These are phyloP conservation scores for Gambusia yucatana DNA, from an alignment of 2,797 vertebrate species.

Conservation along the genomic window DNA sequence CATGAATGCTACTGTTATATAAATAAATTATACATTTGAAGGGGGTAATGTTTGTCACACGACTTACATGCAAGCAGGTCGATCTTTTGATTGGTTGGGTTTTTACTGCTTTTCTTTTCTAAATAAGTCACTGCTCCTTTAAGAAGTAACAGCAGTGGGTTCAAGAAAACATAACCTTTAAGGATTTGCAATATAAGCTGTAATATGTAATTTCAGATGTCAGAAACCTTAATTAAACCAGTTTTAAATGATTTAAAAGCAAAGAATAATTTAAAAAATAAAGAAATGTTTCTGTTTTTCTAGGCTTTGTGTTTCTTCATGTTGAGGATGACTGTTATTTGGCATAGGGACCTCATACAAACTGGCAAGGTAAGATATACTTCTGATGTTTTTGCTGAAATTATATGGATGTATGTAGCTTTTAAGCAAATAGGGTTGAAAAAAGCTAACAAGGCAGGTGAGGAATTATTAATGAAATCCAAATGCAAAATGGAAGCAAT, in stretches of 20 bases:
- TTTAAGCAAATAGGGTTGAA: background rate
- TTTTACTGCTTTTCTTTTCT: conserved; percentile 9
- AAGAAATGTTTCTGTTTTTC: background rate
- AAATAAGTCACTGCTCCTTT: conserved; percentile 29
- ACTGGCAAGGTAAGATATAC: conserved; percentile 71
- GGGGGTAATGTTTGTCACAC: conserved; percentile 10
- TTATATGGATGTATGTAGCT: conserved; percentile 5
- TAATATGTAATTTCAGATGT: background rate
- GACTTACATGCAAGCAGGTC: conserved; percentile 14
- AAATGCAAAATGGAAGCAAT: conserved; percentile 15
- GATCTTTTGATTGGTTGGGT: conserved; percentile 8
- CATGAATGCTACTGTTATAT: background rate
- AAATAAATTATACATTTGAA: background rate
- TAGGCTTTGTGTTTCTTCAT: conserved; percentile 79
- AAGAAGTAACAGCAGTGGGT: conserved; percentile 22
- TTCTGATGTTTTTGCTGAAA: background rate
- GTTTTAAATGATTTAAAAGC: background rate
- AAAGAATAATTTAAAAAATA: background rate
- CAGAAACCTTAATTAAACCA: background rate
- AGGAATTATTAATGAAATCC: conserved; percentile 38
- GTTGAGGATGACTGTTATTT: conserved; percentile 73
- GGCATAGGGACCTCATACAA: conserved; percentile 69
- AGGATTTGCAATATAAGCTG: background rate
- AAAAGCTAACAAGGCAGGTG: conserved; percentile 13
- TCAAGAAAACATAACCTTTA: conserved; percentile 5